phyloP scores from a whole-genome alignment of 2,888 invertebrate genomes.

The Himalopsyche kuldschensis region DNA sequence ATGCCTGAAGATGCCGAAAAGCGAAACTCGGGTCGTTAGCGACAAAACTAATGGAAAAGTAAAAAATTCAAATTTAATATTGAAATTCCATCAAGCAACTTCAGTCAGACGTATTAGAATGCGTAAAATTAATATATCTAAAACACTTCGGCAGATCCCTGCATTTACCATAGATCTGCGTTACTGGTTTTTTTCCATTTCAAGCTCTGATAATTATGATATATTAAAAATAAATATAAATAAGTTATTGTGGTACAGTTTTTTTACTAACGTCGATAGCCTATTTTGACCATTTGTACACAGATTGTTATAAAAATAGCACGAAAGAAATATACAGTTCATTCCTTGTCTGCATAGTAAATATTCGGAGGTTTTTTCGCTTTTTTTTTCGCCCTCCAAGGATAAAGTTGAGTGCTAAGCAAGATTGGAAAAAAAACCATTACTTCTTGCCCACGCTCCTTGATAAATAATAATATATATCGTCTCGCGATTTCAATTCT shows the following conservation, averaged over 20 bases:
- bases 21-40: too few species aligned
- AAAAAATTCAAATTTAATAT: too few species aligned
- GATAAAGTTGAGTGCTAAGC: background rate
- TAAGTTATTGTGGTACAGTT: background rate
- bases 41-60: too few species aligned
- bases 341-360: background rate
- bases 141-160: too few species aligned
- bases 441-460: background rate
- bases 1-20: too few species aligned
- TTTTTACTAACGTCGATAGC: background rate
- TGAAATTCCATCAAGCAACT: too few species aligned
- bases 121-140: too few species aligned
- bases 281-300: background rate
- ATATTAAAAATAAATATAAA: too few species aligned
- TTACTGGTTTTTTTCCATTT: too few species aligned
- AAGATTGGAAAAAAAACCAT: background rate
- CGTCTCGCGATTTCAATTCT: background rate
- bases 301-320: background rate
- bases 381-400: background rate
- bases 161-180: too few species aligned
- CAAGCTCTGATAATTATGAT: too few species aligned
- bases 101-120: too few species aligned
- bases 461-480: background rate
- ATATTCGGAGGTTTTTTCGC: background rate
- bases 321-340: background rate